phyloP scores from a whole-genome alignment of 1,140 invertebrate species.

The Philotrypesis tridentata region DNA sequence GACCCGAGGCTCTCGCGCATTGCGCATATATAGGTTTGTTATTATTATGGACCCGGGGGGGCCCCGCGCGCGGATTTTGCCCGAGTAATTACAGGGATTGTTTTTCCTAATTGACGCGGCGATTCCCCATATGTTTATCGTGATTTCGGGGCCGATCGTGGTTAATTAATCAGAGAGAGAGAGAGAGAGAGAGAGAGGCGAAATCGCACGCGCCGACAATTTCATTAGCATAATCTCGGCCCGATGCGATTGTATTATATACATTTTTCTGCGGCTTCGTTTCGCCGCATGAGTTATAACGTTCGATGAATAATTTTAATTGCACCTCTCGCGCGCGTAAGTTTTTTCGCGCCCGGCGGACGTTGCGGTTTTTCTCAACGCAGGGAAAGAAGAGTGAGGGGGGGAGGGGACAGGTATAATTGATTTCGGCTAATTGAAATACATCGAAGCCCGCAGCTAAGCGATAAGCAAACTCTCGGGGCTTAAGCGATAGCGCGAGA shows the following conservation, averaged over 20 bases:
- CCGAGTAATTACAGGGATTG: neutral
- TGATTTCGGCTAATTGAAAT: too few relatives aligned
- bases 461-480: too few relatives aligned
- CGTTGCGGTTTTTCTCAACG: too few relatives aligned
- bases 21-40: neutral
- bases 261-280: too few relatives aligned
- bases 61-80: neutral
- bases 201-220: too few relatives aligned
- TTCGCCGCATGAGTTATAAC: neutral
- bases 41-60: neutral
- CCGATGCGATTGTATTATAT: neutral
- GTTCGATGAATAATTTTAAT: neutral
- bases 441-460: too few relatives aligned
- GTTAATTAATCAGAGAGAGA: neutral
- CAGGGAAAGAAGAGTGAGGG: too few relatives aligned
- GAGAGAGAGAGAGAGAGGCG: neutral
- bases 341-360: too few relatives aligned
- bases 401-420: too few relatives aligned
- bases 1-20: neutral
- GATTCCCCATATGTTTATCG: neutral
- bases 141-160: neutral
- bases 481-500: too few relatives aligned
- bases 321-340: too few relatives aligned
- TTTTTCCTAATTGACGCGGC: conserved; percentile 10
- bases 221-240: neutral